phyloP scores from a whole-genome alignment of 1,140 invertebrate species.

The Drosophila gunungcola region DNA sequence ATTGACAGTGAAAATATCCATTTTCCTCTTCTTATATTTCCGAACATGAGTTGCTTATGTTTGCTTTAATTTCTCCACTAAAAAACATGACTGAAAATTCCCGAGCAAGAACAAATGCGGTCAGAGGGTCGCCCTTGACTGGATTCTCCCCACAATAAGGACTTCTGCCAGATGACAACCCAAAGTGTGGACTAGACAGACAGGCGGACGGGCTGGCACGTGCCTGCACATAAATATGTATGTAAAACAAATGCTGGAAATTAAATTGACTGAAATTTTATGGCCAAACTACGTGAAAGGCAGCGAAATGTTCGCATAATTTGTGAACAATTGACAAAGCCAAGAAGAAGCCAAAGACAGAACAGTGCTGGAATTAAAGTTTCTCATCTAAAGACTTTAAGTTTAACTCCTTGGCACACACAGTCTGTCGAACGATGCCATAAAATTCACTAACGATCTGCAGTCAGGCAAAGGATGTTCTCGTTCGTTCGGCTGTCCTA shows the following conservation, averaged over 20 bases:
- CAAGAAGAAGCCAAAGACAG: slow-evolving; percentile 2
- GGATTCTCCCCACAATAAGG: neutral
- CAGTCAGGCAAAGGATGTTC: slow-evolving; percentile 32
- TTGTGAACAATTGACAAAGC: slow-evolving; percentile 49
- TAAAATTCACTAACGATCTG: slow-evolving; percentile 42
- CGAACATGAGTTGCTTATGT: slow-evolving; percentile 30
- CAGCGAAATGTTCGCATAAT: slow-evolving; percentile 54
- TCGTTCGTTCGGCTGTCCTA: slow-evolving; percentile 6
- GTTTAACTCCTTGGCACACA: neutral
- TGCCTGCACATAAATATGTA: slow-evolving; percentile 55
- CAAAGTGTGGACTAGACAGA: slow-evolving; percentile 36
- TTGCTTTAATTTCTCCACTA: slow-evolving; percentile 43
- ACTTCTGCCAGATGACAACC: slow-evolving; percentile 19
- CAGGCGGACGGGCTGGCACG: slow-evolving; percentile 40
- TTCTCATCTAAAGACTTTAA: neutral
- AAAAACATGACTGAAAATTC: slow-evolving; percentile 46
- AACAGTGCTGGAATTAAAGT: neutral
- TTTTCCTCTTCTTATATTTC: slow-evolving; percentile 4
- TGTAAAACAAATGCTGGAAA: slow-evolving; percentile 50
- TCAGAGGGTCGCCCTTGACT: slow-evolving; percentile 28
- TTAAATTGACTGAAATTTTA: slow-evolving; percentile 63
- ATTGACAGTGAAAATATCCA: slow-evolving; percentile 16
- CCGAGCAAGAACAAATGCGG: slow-evolving; percentile 21
- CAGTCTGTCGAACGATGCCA: slow-evolving; percentile 13
- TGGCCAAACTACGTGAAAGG: slow-evolving; percentile 54